These are phyloP conservation scores for Notolepis coatsorum DNA, from an alignment of 2,797 vertebrate genomes.

Conservation along the genomic window DNA sequence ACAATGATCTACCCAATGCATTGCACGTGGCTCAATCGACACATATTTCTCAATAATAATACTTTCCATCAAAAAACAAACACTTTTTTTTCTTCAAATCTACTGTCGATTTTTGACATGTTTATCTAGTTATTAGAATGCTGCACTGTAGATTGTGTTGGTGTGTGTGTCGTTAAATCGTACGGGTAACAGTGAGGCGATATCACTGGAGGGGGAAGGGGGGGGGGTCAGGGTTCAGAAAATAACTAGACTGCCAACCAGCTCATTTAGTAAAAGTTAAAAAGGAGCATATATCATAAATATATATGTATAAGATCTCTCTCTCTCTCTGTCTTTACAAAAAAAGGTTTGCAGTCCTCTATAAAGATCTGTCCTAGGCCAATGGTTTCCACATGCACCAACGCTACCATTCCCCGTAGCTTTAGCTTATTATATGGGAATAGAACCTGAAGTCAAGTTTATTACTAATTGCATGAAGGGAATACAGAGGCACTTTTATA, in stretches of 20 bases:
- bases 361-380: slow-evolving; percentile 73
- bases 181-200: slow-evolving; percentile 68
- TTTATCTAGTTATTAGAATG: slow-evolving; percentile 66
- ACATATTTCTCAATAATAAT: slow-evolving; percentile 85
- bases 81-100: slow-evolving; percentile 73
- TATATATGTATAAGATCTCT: slow-evolving; percentile 81
- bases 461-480: slow-evolving; percentile 79
- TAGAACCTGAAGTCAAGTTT: slow-evolving; percentile 81
- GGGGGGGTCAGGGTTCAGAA: slow-evolving; percentile 72
- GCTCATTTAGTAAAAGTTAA: slow-evolving; percentile 77
- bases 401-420: slow-evolving; percentile 61
- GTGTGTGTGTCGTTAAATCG: slow-evolving; percentile 58
- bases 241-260: slow-evolving; percentile 86
- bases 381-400: slow-evolving; percentile 70
- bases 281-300: slow-evolving; percentile 80
- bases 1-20: slow-evolving; percentile 93
- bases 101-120: slow-evolving; percentile 75
- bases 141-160: slow-evolving; percentile 66
- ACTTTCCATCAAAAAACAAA: slow-evolving; percentile 83
- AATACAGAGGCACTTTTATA: slow-evolving; percentile 85
- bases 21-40: slow-evolving; percentile 93
- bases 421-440: slow-evolving; percentile 78
- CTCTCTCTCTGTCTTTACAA: slow-evolving; percentile 71
- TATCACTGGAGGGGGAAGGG: slow-evolving; percentile 53
- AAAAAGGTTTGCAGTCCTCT: slow-evolving; percentile 75